phyloP scores from a whole-genome alignment of 2,113 vertebrate genomes.

The Tupaia chinensis region DNA sequence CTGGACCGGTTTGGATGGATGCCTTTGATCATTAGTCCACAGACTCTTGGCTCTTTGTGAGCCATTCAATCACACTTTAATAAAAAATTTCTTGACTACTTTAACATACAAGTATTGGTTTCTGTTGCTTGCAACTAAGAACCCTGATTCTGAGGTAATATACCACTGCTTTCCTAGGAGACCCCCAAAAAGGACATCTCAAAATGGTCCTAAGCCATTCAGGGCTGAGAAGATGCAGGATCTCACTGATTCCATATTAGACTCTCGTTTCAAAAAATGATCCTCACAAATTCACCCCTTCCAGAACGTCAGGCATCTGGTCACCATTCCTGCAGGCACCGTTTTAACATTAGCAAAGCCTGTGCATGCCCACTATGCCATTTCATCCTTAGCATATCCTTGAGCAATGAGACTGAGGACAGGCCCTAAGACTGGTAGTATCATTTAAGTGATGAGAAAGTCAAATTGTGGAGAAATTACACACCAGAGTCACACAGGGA shows the following conservation, averaged over 20 bases:
- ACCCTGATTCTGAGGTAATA: background rate
- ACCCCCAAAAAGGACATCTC: background rate
- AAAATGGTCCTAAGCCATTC: background rate
- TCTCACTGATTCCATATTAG: background rate
- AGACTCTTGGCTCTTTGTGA: background rate
- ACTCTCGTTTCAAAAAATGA: background rate
- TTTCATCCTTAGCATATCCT: background rate
- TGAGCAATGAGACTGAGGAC: background rate
- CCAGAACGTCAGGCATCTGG: background rate
- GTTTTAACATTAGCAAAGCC: background rate
- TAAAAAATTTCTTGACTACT: background rate
- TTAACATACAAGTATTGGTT: background rate
- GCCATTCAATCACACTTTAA: background rate
- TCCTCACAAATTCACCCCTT: background rate
- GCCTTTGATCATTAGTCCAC: background rate
- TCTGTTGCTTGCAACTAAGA: background rate
- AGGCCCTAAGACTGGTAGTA: background rate
- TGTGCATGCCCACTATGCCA: background rate
- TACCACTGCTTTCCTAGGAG: background rate
- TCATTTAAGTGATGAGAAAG: constrained; percentile 17
- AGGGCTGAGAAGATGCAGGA: background rate
- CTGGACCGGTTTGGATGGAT: background rate
- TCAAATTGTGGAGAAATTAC: background rate
- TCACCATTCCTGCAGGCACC: background rate
- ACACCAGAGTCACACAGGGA: background rate